Evolutionary conservation across 2,797 vertebrate genomes (phyloP), one percentile per base, ranked within the genome.

Genomic region (Chrysolophus pictus): DNA sequence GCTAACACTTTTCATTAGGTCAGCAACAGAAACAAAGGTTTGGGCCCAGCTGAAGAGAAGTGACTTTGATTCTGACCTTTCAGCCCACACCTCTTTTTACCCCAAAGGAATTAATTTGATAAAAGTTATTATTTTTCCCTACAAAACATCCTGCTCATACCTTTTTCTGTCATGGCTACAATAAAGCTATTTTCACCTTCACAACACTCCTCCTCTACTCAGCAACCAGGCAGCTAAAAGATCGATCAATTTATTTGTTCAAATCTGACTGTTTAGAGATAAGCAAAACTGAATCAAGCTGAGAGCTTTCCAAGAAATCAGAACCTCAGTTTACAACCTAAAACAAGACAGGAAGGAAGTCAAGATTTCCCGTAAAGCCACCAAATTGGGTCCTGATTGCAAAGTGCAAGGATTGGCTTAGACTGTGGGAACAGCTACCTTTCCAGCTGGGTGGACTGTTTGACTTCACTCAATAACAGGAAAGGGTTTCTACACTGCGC

Each of bases 211-310:
- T 75, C 60, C 33, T 39, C 33, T 68, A 14, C 53, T 88, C 74
- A 88, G 37, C 64, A 86, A 71, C 28, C 58, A 59, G 60, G 74
- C n/a, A 81, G 56, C 53, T 81, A 84, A 88, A 88, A 93, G 17
- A 51, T 31, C 53, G 78, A 59, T 31, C 44, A 21, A 55, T 76
- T 84, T 76, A 84, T 55, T 42, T 33, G 10, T 28, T 37, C 67
- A 44, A 75, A 88, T 68, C 24, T 19, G 28, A 68, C 56, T 31
- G 26, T 29, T 67, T 24, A 51, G 41, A 67, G n/a, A 35, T 79
- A 18, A 17, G 24, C 63, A 44, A 46, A 56, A 67, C 28, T 24
- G 42, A 79, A 56, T 24, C 24, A 79, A 44, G 31, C 53, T 8
- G 14, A 55, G 49, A 24, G 11, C 29, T 41, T 31, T 41, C 37